These are phyloP conservation scores for Lasioglossum baleicum DNA, from an alignment of 1,140 invertebrate genomes.

Conservation along the genomic window DNA sequence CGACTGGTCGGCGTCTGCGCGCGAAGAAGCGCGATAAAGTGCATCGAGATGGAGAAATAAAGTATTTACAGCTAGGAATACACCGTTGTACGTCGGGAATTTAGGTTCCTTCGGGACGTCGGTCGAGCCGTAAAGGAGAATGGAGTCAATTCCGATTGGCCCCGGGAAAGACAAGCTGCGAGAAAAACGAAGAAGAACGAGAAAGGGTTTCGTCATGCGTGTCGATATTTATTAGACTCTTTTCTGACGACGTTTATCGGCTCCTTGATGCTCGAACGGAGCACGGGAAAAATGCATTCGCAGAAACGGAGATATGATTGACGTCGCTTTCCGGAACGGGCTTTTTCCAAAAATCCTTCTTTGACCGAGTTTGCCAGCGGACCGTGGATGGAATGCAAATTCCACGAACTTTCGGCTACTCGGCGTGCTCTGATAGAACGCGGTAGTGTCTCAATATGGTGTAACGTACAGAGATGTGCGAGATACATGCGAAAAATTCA, in stretches of 20 bases:
- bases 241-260: conserved; percentile 34
- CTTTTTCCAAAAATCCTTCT: too few species aligned
- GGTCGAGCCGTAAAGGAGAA: neutral
- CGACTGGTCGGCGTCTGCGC: neutral
- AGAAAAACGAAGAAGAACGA: neutral
- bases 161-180: neutral
- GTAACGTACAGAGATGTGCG: too few species aligned
- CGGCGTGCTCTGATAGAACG: too few species aligned
- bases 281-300: neutral
- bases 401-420: too few species aligned
- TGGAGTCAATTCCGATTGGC: conserved; percentile 1
- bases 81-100: neutral
- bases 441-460: too few species aligned
- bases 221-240: conserved; percentile 50
- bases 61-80: neutral
- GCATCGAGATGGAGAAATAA: neutral
- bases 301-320: neutral
- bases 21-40: neutral
- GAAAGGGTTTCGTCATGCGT: conserved; percentile 1
- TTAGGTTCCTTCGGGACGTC: neutral
- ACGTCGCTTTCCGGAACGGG: neutral
- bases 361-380: too few species aligned
- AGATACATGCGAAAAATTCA: too few species aligned
- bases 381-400: too few species aligned
- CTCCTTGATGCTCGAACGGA: neutral